Conservation (phyloP, 2,888 invertebrate species). For the Sthenelais limicola region DNA sequence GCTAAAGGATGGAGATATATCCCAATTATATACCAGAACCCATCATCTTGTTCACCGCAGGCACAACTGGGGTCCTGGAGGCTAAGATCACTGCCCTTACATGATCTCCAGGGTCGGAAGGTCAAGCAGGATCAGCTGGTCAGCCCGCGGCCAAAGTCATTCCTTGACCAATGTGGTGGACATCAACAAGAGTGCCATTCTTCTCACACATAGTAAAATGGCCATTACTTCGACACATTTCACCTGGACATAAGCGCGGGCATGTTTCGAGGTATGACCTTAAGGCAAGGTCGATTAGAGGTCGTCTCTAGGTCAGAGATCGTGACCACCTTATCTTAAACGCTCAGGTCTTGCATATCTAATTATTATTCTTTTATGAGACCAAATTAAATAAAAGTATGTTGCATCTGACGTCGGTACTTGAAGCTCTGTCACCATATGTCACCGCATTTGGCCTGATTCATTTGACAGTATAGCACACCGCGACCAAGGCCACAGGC, state of each 20-base stretch:
- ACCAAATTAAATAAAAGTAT: slow-evolving; percentile 6
- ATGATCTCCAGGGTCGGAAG: slow-evolving; percentile 7
- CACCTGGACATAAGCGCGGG: slow-evolving; percentile 14
- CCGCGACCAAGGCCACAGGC: no score
- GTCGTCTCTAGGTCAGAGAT: slow-evolving; percentile 23
- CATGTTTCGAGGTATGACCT: slow-evolving; percentile 20
- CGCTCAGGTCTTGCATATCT: not conserved
- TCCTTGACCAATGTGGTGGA: not conserved
- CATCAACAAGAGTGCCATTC: not conserved
- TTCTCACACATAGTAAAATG: not conserved
- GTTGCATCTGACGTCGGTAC: slow-evolving; percentile 2
- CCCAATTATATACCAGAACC: no score
- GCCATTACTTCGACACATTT: slow-evolving; percentile 1
- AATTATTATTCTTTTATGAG: not conserved
- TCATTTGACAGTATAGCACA: no score
- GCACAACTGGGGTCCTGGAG: no score
- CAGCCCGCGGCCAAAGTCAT: slow-evolving; percentile 18
- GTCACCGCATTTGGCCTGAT: no score
- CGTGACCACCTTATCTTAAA: slow-evolving; percentile 8
- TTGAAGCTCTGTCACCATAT: slow-evolving; percentile 16
- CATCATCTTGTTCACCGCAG: no score
- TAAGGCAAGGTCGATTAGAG: slow-evolving; percentile 29
- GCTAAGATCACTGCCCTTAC: slow-evolving; percentile 30
- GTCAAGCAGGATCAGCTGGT: slow-evolving; percentile 26
- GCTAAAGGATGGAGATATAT: no score